These are phyloP conservation scores for Percopsis transmontana DNA, from an alignment of 2,113 vertebrate genomes.

Conservation along the genomic window DNA sequence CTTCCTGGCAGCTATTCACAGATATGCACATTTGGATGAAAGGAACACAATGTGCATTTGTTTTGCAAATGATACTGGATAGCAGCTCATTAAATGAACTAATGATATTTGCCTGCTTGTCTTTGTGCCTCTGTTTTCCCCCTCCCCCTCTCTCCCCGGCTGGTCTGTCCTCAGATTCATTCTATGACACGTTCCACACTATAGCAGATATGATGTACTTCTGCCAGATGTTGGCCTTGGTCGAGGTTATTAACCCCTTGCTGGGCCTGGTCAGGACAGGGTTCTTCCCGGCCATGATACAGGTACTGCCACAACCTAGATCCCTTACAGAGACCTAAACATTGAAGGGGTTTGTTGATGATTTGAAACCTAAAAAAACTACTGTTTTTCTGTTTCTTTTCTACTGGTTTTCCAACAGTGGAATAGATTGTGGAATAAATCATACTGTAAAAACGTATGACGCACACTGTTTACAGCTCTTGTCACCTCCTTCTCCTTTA, in stretches of 20 bases:
- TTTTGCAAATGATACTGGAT: slow-evolving; percentile 60
- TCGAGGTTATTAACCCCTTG: slow-evolving; percentile 88
- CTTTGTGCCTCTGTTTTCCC: background rate
- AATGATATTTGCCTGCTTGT: slow-evolving; percentile 26
- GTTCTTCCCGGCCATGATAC: slow-evolving; percentile 82
- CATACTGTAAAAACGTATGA: no score
- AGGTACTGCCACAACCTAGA: slow-evolving; percentile 74
- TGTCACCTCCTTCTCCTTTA: slow-evolving; percentile 36
- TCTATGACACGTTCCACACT: slow-evolving; percentile 90
- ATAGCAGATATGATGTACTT: slow-evolving; percentile 92
- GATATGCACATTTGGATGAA: slow-evolving; percentile 45
- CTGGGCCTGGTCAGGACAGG: slow-evolving; percentile 85
- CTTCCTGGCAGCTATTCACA: slow-evolving; percentile 25
- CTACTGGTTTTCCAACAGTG: no score
- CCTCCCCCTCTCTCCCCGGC: slow-evolving; percentile 1
- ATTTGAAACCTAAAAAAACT: no score
- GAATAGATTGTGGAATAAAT: no score
- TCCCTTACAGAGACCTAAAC: background rate
- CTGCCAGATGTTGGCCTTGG: slow-evolving; percentile 88
- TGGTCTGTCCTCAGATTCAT: slow-evolving; percentile 80
- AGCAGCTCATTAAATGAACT: slow-evolving; percentile 5
- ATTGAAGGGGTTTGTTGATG: no score
- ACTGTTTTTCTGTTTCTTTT: no score
- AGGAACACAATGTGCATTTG: slow-evolving; percentile 53
- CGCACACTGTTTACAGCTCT: background rate